Evolutionary conservation across 2,113 vertebrate genomes (phyloP), one percentile per base, ranked within the genome.

Genomic region (Callipepla californica): DNA sequence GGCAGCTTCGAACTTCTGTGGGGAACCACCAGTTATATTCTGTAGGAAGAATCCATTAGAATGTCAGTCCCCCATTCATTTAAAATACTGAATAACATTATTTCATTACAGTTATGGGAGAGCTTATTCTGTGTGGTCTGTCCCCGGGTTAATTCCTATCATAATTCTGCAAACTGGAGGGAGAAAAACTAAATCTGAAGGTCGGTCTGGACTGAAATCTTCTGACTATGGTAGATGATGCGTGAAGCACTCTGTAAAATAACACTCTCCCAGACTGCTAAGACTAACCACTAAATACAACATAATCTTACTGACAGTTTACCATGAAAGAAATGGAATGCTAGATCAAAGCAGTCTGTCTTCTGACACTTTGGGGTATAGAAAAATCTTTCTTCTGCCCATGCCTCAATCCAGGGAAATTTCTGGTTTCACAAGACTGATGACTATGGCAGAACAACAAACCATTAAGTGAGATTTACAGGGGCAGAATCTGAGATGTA

Each of bases 1-100:
- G 7, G 98, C 98, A 14, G 97, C 96, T 69, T 97, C 95, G 85
- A 98, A 98, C 92, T 96, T 98, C 84, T 96, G 70, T 5, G 92
- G 22, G 57, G 97, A 88, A 18, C 89, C 92, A 68, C 97, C 94
- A n/a, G 97, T 98, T 44, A 97, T 57, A 42, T 98, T 98, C 98
- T 98, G 96, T 51, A 74, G 78, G 62, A 94, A 90, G 67, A 72
- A 90, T 25, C 32, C 26, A 1, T 22, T 92, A 61, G 84, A 65
- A 90, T 85, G 72, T 98, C 83, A 97, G 80, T 16, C 30, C 34
- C 80, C 34, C 61, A n/a, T 61, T 89, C 70, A 76, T 53, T 91
- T 93, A 38, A 42, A 82, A 61, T 32, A 85, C 50, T 23, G 19
- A 89, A 23, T 28, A 83, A 47, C 28, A 8, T 11, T 11, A 63